Base-by-base conservation (phyloP, 2,888 invertebrate species). In the Agrochola circellaris region DNA sequence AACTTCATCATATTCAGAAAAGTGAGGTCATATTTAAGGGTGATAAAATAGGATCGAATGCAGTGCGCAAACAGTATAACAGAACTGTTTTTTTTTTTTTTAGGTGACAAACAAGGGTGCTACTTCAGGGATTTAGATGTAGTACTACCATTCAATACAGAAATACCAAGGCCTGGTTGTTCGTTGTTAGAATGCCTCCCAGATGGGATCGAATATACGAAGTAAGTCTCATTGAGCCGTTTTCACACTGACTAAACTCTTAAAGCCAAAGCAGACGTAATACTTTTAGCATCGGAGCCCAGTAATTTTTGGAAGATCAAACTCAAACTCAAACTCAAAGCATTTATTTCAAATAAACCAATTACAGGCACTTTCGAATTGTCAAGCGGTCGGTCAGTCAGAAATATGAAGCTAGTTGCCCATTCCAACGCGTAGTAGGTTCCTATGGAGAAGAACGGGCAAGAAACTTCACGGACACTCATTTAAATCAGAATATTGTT, bases 151-250 rank as follows among this genome's bases (percentile, higher is more conserved):
- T 72, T 64, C 15, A 5, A 51, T 26, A 4, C 17, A 20, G 6
- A 1, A 1, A 6, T 48, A 51, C 6, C 34, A 1, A 51, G 15
- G 0, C 2, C 20, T 7, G 13, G n/a, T 15, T 62, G 74, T 42
- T 17, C 17, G 7, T 4, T 23, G 15, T 1, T 51, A 17, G 20
- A 78, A 15, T 78, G 75, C 17, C n/a, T n/a, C 7, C 30, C 30
- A 34, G 20, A 42, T 9, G 20, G 2, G 11, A n/a, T 78, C 0
- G n/a, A 20, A 30, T 54, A 66, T 77, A 51, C 17, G 26, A 70
- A 11, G 77, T 78, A 58, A 77, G 77, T 73, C 0, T 58, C 13
- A 5, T 8, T n/a, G 9, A 20, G 20, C 26, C 11, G 15, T n/a
- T 38, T n/a, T 23, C 62, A 62, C 8, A 23, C 23, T 34, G 15